Evolutionary conservation across 2,113 vertebrate genomes (phyloP).

Genomic region (Acanthisitta chloris): DNA sequence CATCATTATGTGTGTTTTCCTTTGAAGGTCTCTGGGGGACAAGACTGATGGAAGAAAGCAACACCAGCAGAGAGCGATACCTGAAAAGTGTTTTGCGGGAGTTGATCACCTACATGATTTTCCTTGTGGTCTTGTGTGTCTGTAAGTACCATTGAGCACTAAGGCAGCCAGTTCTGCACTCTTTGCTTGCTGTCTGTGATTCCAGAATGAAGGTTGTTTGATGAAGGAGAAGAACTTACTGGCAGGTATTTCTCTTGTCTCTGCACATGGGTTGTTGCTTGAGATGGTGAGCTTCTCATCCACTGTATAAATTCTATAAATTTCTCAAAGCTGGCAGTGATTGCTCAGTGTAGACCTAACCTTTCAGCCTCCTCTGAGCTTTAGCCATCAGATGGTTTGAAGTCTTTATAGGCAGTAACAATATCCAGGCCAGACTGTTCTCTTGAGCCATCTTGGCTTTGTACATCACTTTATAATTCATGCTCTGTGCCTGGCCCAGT

Average conservation of each 20-base stretch:
- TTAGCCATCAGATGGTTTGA: background rate
- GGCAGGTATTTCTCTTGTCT: background rate
- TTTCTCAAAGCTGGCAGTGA: background rate
- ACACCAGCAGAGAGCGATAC: constrained; percentile 88
- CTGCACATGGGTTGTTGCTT: fast-evolving
- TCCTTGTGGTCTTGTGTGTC: constrained; percentile 88
- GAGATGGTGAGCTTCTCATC: too few species aligned
- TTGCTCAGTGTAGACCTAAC: background rate
- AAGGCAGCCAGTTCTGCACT: background rate
- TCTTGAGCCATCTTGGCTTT: background rate
- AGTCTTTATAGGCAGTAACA: background rate
- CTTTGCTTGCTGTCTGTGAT: background rate
- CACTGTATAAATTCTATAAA: background rate
- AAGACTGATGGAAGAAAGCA: constrained; percentile 88
- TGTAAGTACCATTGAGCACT: constrained; percentile 77
- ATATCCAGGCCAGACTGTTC: background rate
- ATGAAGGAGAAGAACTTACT: background rate
- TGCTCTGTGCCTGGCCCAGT: background rate
- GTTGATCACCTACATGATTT: constrained; percentile 86
- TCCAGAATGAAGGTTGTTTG: background rate
- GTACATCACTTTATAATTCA: background rate
- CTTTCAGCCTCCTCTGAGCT: background rate
- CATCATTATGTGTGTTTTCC: background rate
- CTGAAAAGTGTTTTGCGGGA: constrained; percentile 89
- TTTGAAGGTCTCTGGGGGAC: constrained; percentile 94